Base-by-base conservation (phyloP, 2,797 vertebrate genomes). In the Chrosomus eos region DNA sequence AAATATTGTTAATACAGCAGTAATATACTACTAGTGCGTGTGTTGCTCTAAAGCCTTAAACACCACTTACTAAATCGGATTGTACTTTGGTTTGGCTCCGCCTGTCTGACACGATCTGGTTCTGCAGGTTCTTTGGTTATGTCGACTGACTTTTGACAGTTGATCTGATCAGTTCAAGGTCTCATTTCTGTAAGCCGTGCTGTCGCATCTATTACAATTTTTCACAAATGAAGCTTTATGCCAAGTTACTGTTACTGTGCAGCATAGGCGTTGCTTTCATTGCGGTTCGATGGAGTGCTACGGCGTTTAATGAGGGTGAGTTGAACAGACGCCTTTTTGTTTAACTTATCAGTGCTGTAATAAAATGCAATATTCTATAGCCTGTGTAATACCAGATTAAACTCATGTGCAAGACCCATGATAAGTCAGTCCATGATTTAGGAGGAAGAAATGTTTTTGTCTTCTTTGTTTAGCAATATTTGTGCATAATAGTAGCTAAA, bases 241-340 rank as follows among this genome's bases (percentile, higher is more conserved):
- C 71, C 1, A 89, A 88, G 55, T 36, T 82, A 14, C 36, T 88
- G 60, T 26, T 87, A 5, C 19, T 89, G 11, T 84, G 86, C 70
- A 36, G 68, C 78, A 18, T 82, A 43, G 26, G 45, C 23, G 88
- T 87, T 21, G 85, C 79, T 58, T 77, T 90, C 0, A 70, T 90
- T 43, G 85, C 87, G 18, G 3, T 87, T 14, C 71, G 71, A 62
- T 87, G 85, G 88, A 82, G 66, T 6, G 83, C 66, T 19, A 72
- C 88, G 0, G 28, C 87, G 53, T 89, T 90, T 78, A 74, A 45
- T 40, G 66, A 76, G 62, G 88, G 89, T 89, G 62, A 76, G 86
- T 71, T 64, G 4, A 64, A 66, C 38, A 10, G 21, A 36, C 26
- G 36, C 36, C 8, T 60, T 76, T 38, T 13, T 21, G 7, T 73